Evolutionary conservation across 1,140 invertebrate species (phyloP).

Genomic region (Hirudo medicinalis): DNA sequence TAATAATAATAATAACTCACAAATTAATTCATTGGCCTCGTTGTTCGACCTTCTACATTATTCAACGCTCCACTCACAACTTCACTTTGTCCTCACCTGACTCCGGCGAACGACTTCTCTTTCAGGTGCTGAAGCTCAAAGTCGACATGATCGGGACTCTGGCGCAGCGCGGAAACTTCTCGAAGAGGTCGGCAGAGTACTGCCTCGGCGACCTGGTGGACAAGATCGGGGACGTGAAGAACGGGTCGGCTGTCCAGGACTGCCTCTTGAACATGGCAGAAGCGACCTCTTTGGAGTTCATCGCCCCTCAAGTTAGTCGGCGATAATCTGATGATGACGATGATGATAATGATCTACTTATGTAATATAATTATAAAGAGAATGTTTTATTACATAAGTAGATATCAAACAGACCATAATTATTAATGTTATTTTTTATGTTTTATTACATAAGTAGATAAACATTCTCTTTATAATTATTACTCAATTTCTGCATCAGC

Average conservation of each 20-base stretch:
- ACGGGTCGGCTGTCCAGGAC: constrained; percentile 54
- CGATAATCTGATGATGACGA: neutral
- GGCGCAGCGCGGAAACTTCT: constrained; percentile 54
- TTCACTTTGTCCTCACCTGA: too few relatives aligned
- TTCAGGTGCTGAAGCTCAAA: constrained; percentile 60
- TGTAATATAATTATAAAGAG: too few relatives aligned
- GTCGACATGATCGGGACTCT: constrained; percentile 64
- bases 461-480: too few relatives aligned
- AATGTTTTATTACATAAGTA: too few relatives aligned
- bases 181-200: constrained; percentile 57
- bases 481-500: too few relatives aligned
- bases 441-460: too few relatives aligned
- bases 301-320: constrained; percentile 51
- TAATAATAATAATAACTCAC: neutral
- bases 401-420: too few relatives aligned
- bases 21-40: too few relatives aligned
- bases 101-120: too few relatives aligned
- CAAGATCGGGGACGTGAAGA: constrained; percentile 71
- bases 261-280: constrained; percentile 62
- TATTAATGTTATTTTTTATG: too few relatives aligned
- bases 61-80: too few relatives aligned
- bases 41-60: too few relatives aligned
- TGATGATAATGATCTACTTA: neutral
- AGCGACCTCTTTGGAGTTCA: constrained; percentile 59
- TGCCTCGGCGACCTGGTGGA: constrained; percentile 66